These are phyloP conservation scores for Pegoplata infirma DNA, from an alignment of 2,888 invertebrate species.

Conservation along the genomic window DNA sequence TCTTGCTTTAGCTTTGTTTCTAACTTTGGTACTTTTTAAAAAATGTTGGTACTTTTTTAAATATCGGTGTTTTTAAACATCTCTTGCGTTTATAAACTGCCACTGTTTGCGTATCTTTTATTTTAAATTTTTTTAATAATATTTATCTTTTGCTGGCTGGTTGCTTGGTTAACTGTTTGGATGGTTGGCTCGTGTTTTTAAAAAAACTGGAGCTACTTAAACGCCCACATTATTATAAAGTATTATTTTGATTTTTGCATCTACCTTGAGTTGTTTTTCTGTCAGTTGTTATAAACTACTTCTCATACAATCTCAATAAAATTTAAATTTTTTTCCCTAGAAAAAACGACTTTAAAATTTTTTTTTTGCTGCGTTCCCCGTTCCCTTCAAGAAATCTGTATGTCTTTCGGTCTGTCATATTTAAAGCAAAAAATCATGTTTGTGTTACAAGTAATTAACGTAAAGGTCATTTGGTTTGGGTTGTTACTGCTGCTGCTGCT, in stretches of 20 bases:
- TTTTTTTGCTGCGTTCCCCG: constrained; percentile 1
- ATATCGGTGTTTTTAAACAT: too few species aligned
- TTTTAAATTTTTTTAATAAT: constrained; percentile 35
- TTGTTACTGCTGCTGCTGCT: not conserved
- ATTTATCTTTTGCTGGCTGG: constrained; percentile 16
- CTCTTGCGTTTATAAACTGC: too few species aligned
- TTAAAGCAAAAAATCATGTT: constrained; percentile 35
- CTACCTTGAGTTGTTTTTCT: not conserved
- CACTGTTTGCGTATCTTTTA: too few species aligned
- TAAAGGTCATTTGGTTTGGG: constrained; percentile 53
- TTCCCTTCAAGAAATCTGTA: too few species aligned
- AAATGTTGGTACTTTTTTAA: too few species aligned
- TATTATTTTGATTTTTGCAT: not conserved
- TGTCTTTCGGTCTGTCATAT: constrained; percentile 22
- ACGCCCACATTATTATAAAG: constrained; percentile 58
- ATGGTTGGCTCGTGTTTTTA: constrained; percentile 36
- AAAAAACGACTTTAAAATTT: constrained; percentile 40
- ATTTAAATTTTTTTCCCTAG: not conserved
- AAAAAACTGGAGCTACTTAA: constrained; percentile 55
- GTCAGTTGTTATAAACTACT: constrained; percentile 2
- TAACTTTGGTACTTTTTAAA: too few species aligned
- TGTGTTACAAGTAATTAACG: constrained; percentile 52
- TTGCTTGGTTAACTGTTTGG: constrained; percentile 8
- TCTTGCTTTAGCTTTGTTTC: too few species aligned
- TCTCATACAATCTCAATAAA: too few species aligned